Base-by-base conservation (phyloP, 2,113 vertebrate species). In the Stomatorhinus ivindoensis region DNA sequence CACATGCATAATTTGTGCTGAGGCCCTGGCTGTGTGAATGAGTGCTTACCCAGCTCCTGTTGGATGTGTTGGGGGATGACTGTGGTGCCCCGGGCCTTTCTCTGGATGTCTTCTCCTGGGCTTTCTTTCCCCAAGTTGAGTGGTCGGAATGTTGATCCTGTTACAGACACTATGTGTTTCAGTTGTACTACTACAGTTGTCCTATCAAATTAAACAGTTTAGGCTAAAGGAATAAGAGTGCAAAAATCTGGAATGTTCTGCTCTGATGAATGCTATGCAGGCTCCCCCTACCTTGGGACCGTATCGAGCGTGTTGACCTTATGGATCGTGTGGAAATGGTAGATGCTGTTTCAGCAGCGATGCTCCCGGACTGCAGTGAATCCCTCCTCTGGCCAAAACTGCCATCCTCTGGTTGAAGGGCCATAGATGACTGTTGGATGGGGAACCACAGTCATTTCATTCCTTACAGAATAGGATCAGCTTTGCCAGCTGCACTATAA, bases 61-160 rank as follows among this genome's bases (percentile, higher is more conserved):
- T 99, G 97, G 89, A 99, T 94, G 0, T 99, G 98, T 39, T 97
- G 96, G 0, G 98, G 98, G 73, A 99, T 93, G 91, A 97, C 96
- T 0, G 96, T 96, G 0, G 96, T 97, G 90, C 95, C 96, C 91
- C 96, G 94, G 88, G 96, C 96, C 91, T 94, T 93, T 90, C 96
- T 97, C 87, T 96, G 92, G 89, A 94, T 0, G 93, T 94, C 95
- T 7, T 89, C 15, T 86, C 94, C 96, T 85, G 94, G 93, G 10
- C 92, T 90, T 85, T 92, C 94, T 55, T 93, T 95, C 42, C 93
- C 95, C 24, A 93, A 94, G 89, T 93, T 95, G 89, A 96, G 89
- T 10, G 96, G 96, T 53, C 94, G 94, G 91, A 96, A 96, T 0
- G 95, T 95, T 61, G 96, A 96, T 61, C 83, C 96, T 96, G 55